These are phyloP conservation scores for Chaetogeoica ovagalla DNA, from an alignment of 2,888 invertebrate species.

Conservation along the genomic window DNA sequence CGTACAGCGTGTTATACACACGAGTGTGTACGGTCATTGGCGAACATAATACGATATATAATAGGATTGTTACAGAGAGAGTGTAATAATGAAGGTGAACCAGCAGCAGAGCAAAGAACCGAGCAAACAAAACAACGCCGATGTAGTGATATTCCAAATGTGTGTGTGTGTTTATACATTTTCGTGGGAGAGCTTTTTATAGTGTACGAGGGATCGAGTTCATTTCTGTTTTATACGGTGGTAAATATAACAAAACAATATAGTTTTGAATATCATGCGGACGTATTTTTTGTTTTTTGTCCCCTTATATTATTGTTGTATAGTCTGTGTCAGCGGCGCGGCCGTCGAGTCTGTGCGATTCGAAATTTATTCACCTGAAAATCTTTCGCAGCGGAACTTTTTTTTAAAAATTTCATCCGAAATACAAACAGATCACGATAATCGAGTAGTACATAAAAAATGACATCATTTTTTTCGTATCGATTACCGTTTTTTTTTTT, in stretches of 20 bases:
- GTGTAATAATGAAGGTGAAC: neutral
- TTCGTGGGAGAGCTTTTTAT: conserved; percentile 36
- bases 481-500: too few relatives aligned
- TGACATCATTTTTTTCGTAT: too few relatives aligned
- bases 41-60: conserved; percentile 16
- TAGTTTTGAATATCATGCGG: conserved; percentile 19
- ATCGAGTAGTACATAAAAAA: too few relatives aligned
- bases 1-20: neutral
- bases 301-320: too few relatives aligned
- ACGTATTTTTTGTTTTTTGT: neutral
- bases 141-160: neutral
- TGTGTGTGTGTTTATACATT: neutral
- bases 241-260: conserved; percentile 49
- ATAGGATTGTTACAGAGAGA: conserved; percentile 29
- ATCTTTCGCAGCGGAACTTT: too few relatives aligned
- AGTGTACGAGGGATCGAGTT: conserved; percentile 28
- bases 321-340: too few relatives aligned
- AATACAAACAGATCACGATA: too few relatives aligned
- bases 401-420: too few relatives aligned
- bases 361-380: too few relatives aligned
- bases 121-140: conserved; percentile 29
- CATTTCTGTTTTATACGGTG: conserved; percentile 32
- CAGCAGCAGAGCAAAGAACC: neutral
- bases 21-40: neutral
- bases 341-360: too few relatives aligned